Evolutionary conservation across 2,113 vertebrate species (phyloP).

Genomic region (Calidris pygmaea): DNA sequence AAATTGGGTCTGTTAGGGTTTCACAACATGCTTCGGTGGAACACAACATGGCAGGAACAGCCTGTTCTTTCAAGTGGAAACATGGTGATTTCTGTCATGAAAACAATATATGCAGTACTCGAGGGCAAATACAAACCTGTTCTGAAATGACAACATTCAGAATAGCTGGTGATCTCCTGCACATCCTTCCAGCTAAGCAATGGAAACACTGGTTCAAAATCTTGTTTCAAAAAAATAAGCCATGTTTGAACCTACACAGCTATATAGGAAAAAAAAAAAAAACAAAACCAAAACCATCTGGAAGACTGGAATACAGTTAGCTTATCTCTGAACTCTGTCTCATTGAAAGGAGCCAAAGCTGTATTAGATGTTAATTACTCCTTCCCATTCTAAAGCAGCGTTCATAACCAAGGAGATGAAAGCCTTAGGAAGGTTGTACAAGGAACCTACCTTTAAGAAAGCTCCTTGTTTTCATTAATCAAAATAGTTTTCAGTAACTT

Average conservation of each 20-base stretch:
- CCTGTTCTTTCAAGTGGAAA: constrained; percentile 22
- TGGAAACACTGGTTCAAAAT: neutral
- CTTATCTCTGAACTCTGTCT: neutral
- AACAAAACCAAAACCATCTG: neutral
- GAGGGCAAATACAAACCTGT: neutral
- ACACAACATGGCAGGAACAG: neutral
- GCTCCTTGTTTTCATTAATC: neutral
- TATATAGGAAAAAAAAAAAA: neutral
- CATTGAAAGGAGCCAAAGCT: neutral
- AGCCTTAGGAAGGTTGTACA: neutral
- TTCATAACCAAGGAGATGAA: neutral
- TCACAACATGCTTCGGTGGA: neutral
- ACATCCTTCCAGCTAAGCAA: neutral
- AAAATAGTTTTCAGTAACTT: neutral
- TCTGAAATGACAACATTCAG: neutral
- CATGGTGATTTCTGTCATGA: neutral
- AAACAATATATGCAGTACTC: neutral
- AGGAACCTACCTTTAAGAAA: neutral
- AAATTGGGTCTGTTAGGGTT: neutral
- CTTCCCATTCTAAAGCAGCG: neutral
- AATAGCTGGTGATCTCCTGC: neutral
- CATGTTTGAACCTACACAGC: neutral
- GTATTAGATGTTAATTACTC: neutral
- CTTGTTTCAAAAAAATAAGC: neutral
- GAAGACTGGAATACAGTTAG: neutral